Percentiles rank a stretch among this genome's conserved stretches.
These are phyloP conservation scores for Therioaphis trifolii DNA, from an alignment of 2,888 invertebrate genomes.

Conservation along the genomic window DNA sequence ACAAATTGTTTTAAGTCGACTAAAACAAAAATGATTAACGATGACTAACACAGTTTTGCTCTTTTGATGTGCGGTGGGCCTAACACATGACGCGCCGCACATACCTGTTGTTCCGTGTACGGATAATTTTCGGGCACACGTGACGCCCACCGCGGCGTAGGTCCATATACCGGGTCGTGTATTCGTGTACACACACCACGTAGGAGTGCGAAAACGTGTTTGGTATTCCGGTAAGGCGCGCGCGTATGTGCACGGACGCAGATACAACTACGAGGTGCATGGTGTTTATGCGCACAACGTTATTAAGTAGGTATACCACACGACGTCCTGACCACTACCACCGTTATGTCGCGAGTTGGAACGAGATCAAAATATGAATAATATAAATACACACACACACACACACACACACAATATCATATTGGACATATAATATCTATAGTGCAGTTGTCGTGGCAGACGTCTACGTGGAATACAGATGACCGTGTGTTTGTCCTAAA, in stretches of 20 bases:
- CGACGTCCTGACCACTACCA: slow-evolving; percentile 27
- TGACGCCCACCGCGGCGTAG: background rate
- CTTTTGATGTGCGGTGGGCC: too few relatives aligned
- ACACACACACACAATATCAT: background rate
- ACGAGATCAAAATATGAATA: slow-evolving; percentile 31
- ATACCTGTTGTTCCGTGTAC: background rate
- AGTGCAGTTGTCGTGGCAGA: background rate
- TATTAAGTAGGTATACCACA: too few relatives aligned
- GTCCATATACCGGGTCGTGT: too few relatives aligned
- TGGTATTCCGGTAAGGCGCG: slow-evolving; percentile 44
- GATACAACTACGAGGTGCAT: background rate
- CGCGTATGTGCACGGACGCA: background rate
- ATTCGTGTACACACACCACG: background rate
- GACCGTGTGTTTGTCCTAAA: background rate
- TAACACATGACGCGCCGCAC: background rate
- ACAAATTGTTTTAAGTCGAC: too few relatives aligned
- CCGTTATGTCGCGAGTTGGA: slow-evolving; percentile 49
- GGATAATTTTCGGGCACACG: background rate
- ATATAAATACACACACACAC: too few relatives aligned
- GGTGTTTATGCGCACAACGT: too few relatives aligned
- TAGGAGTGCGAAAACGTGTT: slow-evolving; percentile 38
- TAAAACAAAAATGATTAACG: too few relatives aligned
- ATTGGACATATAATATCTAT: background rate
- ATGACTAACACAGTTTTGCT: too few relatives aligned
- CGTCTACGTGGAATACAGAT: slow-evolving; percentile 19